phyloP scores from a whole-genome alignment of 2,888 invertebrate genomes.

The Cantharis rustica region DNA sequence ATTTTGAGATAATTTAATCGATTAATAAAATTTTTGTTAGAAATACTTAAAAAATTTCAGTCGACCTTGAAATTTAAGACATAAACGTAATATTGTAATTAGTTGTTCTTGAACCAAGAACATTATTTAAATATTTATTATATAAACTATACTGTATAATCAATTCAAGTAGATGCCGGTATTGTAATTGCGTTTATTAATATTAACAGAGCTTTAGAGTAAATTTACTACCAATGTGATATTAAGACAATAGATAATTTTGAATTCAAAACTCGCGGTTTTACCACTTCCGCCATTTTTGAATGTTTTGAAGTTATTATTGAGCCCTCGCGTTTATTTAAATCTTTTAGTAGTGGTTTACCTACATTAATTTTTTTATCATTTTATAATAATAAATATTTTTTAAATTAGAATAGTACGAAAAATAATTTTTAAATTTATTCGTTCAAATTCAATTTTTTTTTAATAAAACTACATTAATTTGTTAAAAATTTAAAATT shows the following conservation, averaged over 20 bases:
- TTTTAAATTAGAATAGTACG: too few relatives aligned
- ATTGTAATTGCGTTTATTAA: not conserved
- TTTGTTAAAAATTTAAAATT: not conserved
- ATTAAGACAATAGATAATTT: not conserved
- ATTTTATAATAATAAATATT: too few relatives aligned
- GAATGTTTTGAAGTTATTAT: not conserved
- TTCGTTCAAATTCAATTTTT: not conserved
- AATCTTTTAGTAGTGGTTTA: not conserved
- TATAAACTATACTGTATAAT: not conserved
- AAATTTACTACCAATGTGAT: not conserved
- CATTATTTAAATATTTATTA: not conserved
- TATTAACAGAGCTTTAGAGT: not conserved
- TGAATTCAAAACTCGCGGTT: not conserved
- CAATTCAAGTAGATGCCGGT: not conserved
- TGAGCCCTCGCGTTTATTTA: not conserved
- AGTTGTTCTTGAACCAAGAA: not conserved
- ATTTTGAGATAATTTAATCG: not conserved
- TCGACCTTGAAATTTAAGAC: not conserved
- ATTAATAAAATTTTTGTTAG: not conserved
- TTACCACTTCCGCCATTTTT: not conserved
- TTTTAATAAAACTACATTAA: too few relatives aligned
- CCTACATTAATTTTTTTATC: not conserved
- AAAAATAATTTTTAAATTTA: not conserved
- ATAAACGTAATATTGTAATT: not conserved
- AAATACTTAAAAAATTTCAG: not conserved